Base-by-base conservation (phyloP, 2,888 invertebrate species). In the Carcina quercana region DNA sequence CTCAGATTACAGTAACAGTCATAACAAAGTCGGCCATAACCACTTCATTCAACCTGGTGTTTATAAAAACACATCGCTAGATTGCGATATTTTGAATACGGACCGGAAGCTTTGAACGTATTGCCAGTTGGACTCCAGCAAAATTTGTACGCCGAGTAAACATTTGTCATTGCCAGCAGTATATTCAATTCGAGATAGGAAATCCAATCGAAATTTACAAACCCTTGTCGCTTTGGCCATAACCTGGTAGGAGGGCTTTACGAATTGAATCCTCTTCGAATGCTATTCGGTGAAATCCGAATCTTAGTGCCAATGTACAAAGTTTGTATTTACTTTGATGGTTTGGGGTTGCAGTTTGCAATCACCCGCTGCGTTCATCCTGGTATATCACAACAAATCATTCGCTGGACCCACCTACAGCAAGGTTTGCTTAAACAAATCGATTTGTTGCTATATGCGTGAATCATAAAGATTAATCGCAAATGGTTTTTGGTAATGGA, bases 331-430 rank as follows among this genome's bases (percentile, higher is more conserved):
- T 11, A 24, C 6, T 6, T 17, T 17, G 27, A 32, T 37, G 47
- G 33, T 43, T 42, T 20, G 38, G 57, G 57, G 59, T 69, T 76
- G 74, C 73, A 75, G 70, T 78, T 74, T 65, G 69, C 70, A 71
- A 69, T 71, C 72, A 51, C 82, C 80, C 66, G 82, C 82, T 82
- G 82, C 61, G 82, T 60, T 65, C 70, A 61, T 71, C 76, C 73
- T 64, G 63, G 67, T 72, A 66, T 74, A 80, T 80, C 79, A 80
- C 78, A 79, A 82, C 82, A 82, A 82, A 82, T 82, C 78, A 82
- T 78, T 74, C 63, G 63, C 67, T 62, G 71, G 64, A 58, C 67
- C 80, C 74, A 78, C 80, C 82, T 82, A 69, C 68, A 59, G 70
- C 76, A 79, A 79, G 76, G 76, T 76, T 71, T 68, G 70, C 66